Evolutionary conservation across 2,888 invertebrate species (phyloP), one percentile per base, ranked within the genome.

Genomic region (Pheosia gnoma): DNA sequence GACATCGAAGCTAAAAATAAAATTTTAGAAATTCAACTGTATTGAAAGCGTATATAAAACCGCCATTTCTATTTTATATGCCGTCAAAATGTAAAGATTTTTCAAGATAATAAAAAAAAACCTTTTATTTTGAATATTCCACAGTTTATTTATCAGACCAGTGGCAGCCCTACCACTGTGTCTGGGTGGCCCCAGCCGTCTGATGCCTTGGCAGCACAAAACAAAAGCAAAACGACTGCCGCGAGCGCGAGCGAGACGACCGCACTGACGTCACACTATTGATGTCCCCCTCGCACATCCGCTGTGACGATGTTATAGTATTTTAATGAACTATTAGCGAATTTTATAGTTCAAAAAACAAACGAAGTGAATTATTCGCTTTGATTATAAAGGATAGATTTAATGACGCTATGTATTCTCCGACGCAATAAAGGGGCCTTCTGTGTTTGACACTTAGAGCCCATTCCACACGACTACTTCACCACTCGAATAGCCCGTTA

Each of bases 141-240:
- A 39, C 39, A 39, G 5, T 0, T 51, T 52, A 52, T 52, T 25
- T 37, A 3, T 52, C 4, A 36, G 13, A 6, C 9, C 36, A 5
- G 58, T 67, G 81, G 0, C 87, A 91, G 56, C 92, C 92, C 91
- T 92, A 85, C 0, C 2, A 0, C 37, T 10, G 72, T 78, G 75
- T 83, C 88, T 91, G 92, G 92, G 92, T 92, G 92, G 92, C 82
- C 91, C 39, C 79, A 69, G 77, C 68, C 81, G 83, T 89, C 88
- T 80, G 85, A 89, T 85, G 85, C 78, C 80, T 72, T 79, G 81
- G 82, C 86, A 85, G 77, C 75, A 70, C 74, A 81, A 82, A 88
- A 88, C 86, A 90, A 89, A 90, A 90, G 83, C 77, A 90, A 83
- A 77, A 81, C 74, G 72, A 68, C 57, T 55, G 11, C 60, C 11